These are phyloP conservation scores for Drosophila hydei DNA, from an alignment of 1,140 invertebrate genomes.

Conservation along the genomic window DNA sequence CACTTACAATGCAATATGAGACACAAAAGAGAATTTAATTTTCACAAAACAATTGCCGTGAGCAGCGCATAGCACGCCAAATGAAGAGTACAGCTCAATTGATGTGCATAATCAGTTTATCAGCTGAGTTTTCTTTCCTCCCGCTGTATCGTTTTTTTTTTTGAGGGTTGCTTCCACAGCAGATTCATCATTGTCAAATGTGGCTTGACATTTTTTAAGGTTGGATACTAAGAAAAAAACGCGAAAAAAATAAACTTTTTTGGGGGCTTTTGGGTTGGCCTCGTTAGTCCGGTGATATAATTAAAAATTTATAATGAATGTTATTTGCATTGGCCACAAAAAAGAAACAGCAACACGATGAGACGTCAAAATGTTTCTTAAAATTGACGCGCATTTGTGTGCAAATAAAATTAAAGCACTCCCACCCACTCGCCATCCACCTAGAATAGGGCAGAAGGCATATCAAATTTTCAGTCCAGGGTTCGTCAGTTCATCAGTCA, in stretches of 20 bases:
- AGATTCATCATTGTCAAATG: constrained; percentile 80
- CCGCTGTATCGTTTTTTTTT: not conserved
- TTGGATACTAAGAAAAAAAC: constrained; percentile 9
- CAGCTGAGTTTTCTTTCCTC: constrained; percentile 45
- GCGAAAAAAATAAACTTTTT: constrained; percentile 69
- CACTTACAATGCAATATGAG: constrained; percentile 57
- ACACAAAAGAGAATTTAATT: constrained; percentile 77
- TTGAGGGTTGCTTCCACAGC: constrained; percentile 56
- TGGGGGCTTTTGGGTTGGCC: constrained; percentile 30
- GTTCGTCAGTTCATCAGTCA: constrained; percentile 40
- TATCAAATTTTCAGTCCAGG: constrained; percentile 79
- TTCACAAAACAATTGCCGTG: constrained; percentile 79
- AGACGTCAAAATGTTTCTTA: constrained; percentile 54
- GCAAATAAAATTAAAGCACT: constrained; percentile 80
- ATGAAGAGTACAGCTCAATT: constrained; percentile 63
- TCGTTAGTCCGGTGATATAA: constrained; percentile 63
- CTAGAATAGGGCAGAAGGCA: constrained; percentile 52
- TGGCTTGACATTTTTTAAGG: constrained; percentile 72
- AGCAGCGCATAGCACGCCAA: constrained; percentile 21
- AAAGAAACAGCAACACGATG: constrained; percentile 47
- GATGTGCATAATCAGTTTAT: constrained; percentile 82
- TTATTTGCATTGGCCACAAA: constrained; percentile 80
- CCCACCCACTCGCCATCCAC: constrained; percentile 16
- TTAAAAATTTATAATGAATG: constrained; percentile 84
- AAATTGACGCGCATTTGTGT: constrained; percentile 76